Evolutionary conservation across 2,113 vertebrate species (phyloP), one percentile per base, ranked within the genome.

Genomic region (Poeciliopsis retropinna): DNA sequence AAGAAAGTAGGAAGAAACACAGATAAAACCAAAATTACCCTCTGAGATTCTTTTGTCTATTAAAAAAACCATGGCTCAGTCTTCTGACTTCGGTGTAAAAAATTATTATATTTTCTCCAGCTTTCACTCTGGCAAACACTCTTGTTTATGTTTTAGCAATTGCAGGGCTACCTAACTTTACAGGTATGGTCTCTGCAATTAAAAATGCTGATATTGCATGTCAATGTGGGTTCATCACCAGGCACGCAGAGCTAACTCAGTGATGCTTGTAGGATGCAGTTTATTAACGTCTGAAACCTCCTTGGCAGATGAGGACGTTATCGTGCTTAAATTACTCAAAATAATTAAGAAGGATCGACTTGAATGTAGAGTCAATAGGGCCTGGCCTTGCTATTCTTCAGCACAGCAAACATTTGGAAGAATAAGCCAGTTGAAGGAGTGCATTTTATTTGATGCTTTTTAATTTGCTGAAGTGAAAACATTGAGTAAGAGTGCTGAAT

Each of bases 221-320:
- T 32, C 61, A 41, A 76, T 74, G 76, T 65, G 5, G 60, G 51
- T 70, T 78, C 67, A 57, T 71, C 79, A 65, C 78, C 28, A 34
- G 29, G 27, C 12, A n/a, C 73, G 64, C 79, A 61, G 69, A 73
- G 73, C 72, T 80, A 67, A 87, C 82, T 85, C 70, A 91, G 74
- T 86, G 81, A 84, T 2, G 37, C 65, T 47, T 31, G 70, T 82
- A 51, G 32, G 74, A 76, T 68, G 72, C 71, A 73, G 65, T 78
- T 72, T 81, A 84, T 75, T 82, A 73, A 81, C 75, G 73, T 86
- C 84, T 69, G 74, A 83, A 79, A 68, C 73, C 65, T 89, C 64
- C 57, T 80, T 70, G 62, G 73, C 77, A 47, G 60, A 69, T 73
- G 73, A 82, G 68, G 78, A 84, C 27, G 67, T 84, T 73, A 76